A percentile compares a stretch with the other conserved stretches of the same genome.
Evolutionary conservation across 2,797 vertebrate genomes (phyloP).

Genomic region (Prunella strophiata): DNA sequence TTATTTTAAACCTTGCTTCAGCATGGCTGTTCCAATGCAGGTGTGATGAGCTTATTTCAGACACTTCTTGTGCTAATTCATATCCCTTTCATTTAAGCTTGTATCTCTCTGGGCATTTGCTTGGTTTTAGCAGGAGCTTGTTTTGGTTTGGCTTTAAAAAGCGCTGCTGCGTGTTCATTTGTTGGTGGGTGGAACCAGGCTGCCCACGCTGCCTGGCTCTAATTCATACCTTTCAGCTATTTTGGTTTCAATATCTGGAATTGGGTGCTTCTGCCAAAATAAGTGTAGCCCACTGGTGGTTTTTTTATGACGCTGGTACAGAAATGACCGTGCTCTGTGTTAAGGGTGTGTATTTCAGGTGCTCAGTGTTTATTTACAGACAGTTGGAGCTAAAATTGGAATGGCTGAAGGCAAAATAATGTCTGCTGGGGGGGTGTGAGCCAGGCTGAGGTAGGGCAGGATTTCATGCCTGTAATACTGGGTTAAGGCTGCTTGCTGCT

Average conservation of each 20-base stretch:
- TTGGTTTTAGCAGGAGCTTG: conserved; percentile 36
- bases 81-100: neutral
- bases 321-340: neutral
- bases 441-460: neutral
- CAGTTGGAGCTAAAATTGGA: neutral
- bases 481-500: neutral
- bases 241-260: conserved; percentile 46
- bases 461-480: neutral
- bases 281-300: neutral
- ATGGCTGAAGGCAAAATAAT: neutral
- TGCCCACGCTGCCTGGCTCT: conserved; percentile 50
- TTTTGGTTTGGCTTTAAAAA: conserved; percentile 54
- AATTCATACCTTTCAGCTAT: conserved; percentile 54
- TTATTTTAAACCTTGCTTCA: conserved; percentile 23
- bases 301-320: neutral
- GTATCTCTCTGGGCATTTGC: neutral
- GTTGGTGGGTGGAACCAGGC: neutral
- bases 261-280: neutral
- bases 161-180: neutral
- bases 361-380: neutral
- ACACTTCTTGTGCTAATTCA: rapidly evolving
- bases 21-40: neutral
- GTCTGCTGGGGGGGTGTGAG: neutral
- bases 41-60: conserved; percentile 35
- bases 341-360: conserved; percentile 32